Conservation (phyloP, 2,888 invertebrate species). For the Argyra leucocephala region DNA sequence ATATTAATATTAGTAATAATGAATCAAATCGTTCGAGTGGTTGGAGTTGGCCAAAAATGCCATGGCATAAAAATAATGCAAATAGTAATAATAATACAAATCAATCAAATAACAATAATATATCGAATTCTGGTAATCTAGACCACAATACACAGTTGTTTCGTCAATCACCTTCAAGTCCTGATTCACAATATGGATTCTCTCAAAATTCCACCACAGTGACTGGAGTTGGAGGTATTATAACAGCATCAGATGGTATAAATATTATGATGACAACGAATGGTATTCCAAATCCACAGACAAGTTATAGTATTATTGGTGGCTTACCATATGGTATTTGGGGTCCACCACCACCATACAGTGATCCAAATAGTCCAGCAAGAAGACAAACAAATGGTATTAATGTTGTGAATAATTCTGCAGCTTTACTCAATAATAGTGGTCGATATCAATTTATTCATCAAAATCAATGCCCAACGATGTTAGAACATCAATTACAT, state of each 20-base stretch:
- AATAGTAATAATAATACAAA: constrained; percentile 27
- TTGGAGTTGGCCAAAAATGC: constrained; percentile 63
- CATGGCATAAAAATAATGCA: constrained; percentile 55
- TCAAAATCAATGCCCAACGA: constrained; percentile 27
- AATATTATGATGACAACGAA: constrained; percentile 23
- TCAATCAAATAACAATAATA: constrained; percentile 23
- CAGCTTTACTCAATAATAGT: background rate
- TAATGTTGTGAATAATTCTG: background rate
- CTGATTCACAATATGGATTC: constrained; percentile 76
- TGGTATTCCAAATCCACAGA: constrained; percentile 29
- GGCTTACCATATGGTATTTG: constrained; percentile 56
- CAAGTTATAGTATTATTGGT: constrained; percentile 51
- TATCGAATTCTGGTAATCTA: background rate
- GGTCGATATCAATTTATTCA: constrained; percentile 40
- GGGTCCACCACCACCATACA: constrained; percentile 85
- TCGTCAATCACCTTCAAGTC: constrained; percentile 59
- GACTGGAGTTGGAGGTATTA: constrained; percentile 25
- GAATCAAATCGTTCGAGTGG: constrained; percentile 40
- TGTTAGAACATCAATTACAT: constrained; percentile 25
- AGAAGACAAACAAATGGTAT: constrained; percentile 36
- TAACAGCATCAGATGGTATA: constrained; percentile 28
- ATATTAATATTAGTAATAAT: constrained; percentile 5
- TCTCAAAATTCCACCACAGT: constrained; percentile 40
- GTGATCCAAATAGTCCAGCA: constrained; percentile 65
- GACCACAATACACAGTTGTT: constrained; percentile 32